Percentiles rank a stretch among this genome's conserved stretches.
These are phyloP conservation scores for Macroramphosus scolopax DNA, from an alignment of 2,797 vertebrate species.

Conservation along the genomic window DNA sequence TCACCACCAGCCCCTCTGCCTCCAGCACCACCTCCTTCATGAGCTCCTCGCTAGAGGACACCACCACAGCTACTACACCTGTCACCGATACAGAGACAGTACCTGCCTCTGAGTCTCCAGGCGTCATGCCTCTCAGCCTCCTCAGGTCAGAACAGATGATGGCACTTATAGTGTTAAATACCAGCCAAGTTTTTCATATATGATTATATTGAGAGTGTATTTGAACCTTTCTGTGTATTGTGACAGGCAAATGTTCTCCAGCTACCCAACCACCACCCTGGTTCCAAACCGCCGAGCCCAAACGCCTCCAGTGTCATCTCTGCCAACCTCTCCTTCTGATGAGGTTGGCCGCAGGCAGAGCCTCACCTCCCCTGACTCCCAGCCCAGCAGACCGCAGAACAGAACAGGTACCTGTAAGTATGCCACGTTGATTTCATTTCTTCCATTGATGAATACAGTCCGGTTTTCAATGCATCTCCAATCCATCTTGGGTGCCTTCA, in stretches of 20 bases:
- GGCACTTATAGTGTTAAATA: not conserved
- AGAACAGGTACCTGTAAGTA: slow-evolving; percentile 83
- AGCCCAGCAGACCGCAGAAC: slow-evolving; percentile 85
- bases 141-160: slow-evolving; percentile 80
- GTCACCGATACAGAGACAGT: slow-evolving; percentile 96
- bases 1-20: slow-evolving; percentile 96
- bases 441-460: not conserved
- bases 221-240: slow-evolving; percentile 16
- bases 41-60: slow-evolving; percentile 98
- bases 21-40: slow-evolving; percentile 99
- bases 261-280: slow-evolving; percentile 94
- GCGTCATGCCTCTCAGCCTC: slow-evolving; percentile 96
- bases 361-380: slow-evolving; percentile 93
- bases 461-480: not conserved
- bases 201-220: not conserved
- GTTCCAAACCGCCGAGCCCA: slow-evolving; percentile 91
- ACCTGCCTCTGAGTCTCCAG: slow-evolving; percentile 92
- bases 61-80: slow-evolving; percentile 95
- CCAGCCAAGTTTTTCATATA: not conserved
- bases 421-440: not conserved
- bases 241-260: slow-evolving; percentile 98
- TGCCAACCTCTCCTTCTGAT: slow-evolving; percentile 95
- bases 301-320: slow-evolving; percentile 93
- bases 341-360: slow-evolving; percentile 94
- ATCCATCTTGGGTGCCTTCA: too few species aligned